These are phyloP conservation scores for Protobothrops flavoviridis DNA, from an alignment of 2,113 vertebrate species.

Conservation along the genomic window DNA sequence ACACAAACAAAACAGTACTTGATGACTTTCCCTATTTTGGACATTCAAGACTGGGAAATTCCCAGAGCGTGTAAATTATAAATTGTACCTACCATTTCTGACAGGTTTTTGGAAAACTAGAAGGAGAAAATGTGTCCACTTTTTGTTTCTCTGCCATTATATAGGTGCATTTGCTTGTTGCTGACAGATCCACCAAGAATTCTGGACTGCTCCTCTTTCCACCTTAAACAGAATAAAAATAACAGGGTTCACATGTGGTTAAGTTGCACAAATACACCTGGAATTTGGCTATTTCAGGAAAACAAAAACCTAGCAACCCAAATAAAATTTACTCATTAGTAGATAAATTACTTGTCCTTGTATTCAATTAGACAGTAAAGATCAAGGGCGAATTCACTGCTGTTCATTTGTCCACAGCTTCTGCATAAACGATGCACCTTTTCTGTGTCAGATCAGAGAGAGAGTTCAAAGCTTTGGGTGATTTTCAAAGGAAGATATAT, in stretches of 20 bases:
- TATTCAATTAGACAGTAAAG: neutral
- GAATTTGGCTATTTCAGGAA: neutral
- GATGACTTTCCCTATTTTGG: neutral
- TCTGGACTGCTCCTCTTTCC: constrained; percentile 17
- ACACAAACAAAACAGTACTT: neutral
- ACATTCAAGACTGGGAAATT: neutral
- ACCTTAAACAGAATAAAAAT: neutral
- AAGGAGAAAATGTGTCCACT: constrained; percentile 35
- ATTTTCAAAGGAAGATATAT: neutral
- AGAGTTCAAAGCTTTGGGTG: neutral
- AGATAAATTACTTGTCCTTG: neutral
- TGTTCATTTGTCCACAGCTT: neutral
- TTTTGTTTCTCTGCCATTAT: constrained; percentile 46
- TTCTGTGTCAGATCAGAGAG: neutral
- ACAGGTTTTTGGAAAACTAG: constrained; percentile 42
- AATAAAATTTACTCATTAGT: neutral
- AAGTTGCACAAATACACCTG: neutral
- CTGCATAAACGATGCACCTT: neutral
- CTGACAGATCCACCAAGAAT: constrained; percentile 19
- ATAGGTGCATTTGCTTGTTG: neutral
- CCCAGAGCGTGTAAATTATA: neutral
- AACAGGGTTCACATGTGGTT: neutral
- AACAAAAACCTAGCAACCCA: neutral
- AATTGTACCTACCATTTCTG: constrained; percentile 50
- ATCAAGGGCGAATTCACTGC: neutral